phyloP scores from a whole-genome alignment of 2,113 vertebrate species.

The Thamnaconus septentrionalis region DNA sequence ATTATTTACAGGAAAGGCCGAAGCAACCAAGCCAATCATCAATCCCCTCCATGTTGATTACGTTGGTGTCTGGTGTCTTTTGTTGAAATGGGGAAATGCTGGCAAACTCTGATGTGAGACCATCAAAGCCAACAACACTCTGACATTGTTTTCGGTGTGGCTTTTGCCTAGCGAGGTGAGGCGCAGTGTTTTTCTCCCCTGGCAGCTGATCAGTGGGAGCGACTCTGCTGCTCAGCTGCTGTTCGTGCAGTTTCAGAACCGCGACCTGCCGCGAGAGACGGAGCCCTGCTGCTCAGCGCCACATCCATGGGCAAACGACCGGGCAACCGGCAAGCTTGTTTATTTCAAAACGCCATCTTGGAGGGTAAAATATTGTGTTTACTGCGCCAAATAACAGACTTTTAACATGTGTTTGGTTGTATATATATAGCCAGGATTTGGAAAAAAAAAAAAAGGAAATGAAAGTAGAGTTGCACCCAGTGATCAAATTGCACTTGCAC shows the following conservation, averaged over 20 bases:
- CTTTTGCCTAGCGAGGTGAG: too few species aligned
- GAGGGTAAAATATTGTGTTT: constrained; percentile 45
- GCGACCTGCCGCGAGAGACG: constrained; percentile 61
- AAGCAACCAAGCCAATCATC: too few species aligned
- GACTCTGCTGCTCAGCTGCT: too few species aligned
- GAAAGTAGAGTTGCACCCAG: neutral
- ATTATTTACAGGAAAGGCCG: neutral
- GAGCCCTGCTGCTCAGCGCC: constrained; percentile 33
- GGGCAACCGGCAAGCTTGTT: constrained; percentile 49
- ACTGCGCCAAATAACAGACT: constrained; percentile 46
- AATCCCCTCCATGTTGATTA: too few species aligned
- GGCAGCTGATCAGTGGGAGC: too few species aligned
- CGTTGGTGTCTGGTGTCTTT: too few species aligned
- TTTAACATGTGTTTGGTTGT: constrained; percentile 34
- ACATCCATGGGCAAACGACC: constrained; percentile 43
- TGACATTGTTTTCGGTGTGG: neutral
- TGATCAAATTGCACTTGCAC: constrained; percentile 14
- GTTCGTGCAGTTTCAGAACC: constrained; percentile 33
- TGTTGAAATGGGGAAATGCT: neutral
- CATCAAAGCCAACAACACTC: constrained; percentile 24
- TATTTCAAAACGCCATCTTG: constrained; percentile 51
- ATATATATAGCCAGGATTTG: constrained; percentile 21
- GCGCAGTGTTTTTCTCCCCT: too few species aligned
- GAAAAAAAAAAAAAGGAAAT: too few species aligned
- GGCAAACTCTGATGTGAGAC: neutral